Evolutionary conservation across 1,140 invertebrate species (phyloP), one percentile per base, ranked within the genome.

Genomic region (Antheraea pernyi): DNA sequence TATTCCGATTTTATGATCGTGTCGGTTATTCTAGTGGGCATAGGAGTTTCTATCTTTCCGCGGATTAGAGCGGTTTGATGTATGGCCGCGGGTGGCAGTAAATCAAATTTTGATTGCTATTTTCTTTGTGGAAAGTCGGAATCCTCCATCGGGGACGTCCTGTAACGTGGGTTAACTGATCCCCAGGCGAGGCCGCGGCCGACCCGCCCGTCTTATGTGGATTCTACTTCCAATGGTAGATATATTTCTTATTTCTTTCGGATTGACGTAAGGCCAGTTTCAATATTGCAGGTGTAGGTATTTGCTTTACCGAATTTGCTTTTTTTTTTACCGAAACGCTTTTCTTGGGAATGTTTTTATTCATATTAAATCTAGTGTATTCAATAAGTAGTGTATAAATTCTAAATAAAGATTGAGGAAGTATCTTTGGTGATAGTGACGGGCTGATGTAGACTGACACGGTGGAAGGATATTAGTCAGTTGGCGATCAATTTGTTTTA

Each of bases 101-200:
- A 91, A 91, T 91, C 88, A 91, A 91, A 91, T 91, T 91, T 91
- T 91, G 89, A 91, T 91, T 91, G 89, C 80, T 85, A 91, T 91
- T 91, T 91, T 90, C 88, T 91, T 88, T 88, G 86, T 88, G 81
- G 84, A 89, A 87, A 87, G 82, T 88, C 84, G 82, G 82, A 81
- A 78, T 83, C 77, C 72, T 84, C 84, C 84, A 79, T 62, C 77
- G 84, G 86, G 86, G 87, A 77, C 64, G 79, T 77, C 77, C 75
- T 74, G 76, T 82, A 88, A 88, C 88, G 82, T 79, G 86, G 85
- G 85, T 84, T 89, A 91, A 91, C 88, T 82, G 84, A 84, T 91
- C 88, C 88, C 88, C 74, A 74, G 85, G 78, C 81, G 82, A 80
- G 77, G 68, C 74, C 70, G 22, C 22, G 22, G 22, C 22, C 22